Conservation (phyloP, 2,797 vertebrate species). For the Melanotaenia maccullochi region DNA sequence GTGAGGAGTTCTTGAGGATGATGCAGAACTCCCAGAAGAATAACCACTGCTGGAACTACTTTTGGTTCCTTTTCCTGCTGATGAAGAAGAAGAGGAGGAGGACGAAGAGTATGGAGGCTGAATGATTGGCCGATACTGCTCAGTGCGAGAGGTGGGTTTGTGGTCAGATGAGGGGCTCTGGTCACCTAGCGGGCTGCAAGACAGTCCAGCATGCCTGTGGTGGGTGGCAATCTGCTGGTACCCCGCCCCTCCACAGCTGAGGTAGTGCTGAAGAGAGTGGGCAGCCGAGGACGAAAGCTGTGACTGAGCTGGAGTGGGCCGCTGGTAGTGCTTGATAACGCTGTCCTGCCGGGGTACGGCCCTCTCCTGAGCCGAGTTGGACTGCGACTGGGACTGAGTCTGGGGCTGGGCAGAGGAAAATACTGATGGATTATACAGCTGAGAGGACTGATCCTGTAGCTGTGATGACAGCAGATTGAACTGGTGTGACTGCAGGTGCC, state of each 20-base stretch:
- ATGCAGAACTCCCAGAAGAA: slow-evolving; percentile 85
- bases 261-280: slow-evolving; percentile 93
- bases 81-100: slow-evolving; percentile 80
- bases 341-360: slow-evolving; percentile 95
- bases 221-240: slow-evolving; percentile 90
- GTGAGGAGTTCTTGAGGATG: slow-evolving; percentile 87
- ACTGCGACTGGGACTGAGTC: slow-evolving; percentile 81
- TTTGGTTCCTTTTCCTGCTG: slow-evolving; percentile 83
- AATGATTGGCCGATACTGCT: slow-evolving; percentile 92
- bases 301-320: slow-evolving; percentile 88
- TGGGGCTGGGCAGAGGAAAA: slow-evolving; percentile 88
- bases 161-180: slow-evolving; percentile 88
- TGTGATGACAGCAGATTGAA: slow-evolving; percentile 93
- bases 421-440: slow-evolving; percentile 91
- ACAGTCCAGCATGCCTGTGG: slow-evolving; percentile 87
- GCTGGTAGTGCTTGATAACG: slow-evolving; percentile 96
- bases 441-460: slow-evolving; percentile 89
- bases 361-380: slow-evolving; percentile 87
- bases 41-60: slow-evolving; percentile 89
- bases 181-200: slow-evolving; percentile 92
- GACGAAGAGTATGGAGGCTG: slow-evolving; percentile 88
- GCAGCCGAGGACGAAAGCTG: slow-evolving; percentile 88
- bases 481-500: slow-evolving; percentile 90
- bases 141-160: slow-evolving; percentile 77
- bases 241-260: slow-evolving; percentile 90